Base-by-base conservation (phyloP, 2,113 vertebrate species). In the Coryphaenoides rupestris region DNA sequence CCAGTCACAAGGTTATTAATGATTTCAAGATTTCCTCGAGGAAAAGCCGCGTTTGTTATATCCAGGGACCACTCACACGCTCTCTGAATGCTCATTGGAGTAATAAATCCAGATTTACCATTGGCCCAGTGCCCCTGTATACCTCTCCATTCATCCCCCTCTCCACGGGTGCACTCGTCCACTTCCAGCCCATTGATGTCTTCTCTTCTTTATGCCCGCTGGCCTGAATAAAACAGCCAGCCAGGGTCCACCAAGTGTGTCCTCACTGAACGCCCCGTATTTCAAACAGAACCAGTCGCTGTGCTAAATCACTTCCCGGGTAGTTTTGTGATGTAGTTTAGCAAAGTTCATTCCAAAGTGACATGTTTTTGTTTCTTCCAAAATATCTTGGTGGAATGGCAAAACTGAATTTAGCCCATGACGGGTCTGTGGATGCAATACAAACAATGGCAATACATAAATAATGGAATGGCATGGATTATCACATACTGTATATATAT, bases 91-190 rank as follows among this genome's bases (percentile, higher is more conserved):
- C 23, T 74, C 58, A 67, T 61, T 69, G 52, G 56, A 17, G 61
- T 77, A 72, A 76, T 78, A 72, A 75, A 79, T 63, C 16, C 58
- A 70, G 75, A 86, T 84, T 80, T 80, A 79, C 70, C 58, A n/a
- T 66, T 66, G 26, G 26, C 60, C 55, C 60, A 57, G 53, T 59
- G 74, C 58, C 70, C 55, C 54, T 19, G 52, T 68, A 47, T 57
- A 26, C 64, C 63, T 56, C 60, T 23, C 24, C 21, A 49, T 59
- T 62, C 52, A 28, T 64, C 61, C 56, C 55, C 50, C 68, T 49
- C 65, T 69, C 57, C 19, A 24, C 49, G 13, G 46, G 63, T 54
- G 49, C 57, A 22, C 59, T 19, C 6, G 68, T 40, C 62, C 58
- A 40, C 68, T 55, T 55, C 66, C 73, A 70, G 33, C 53, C 57